phyloP scores from a whole-genome alignment of 2,113 vertebrate genomes.

The Cromileptes altivelis region DNA sequence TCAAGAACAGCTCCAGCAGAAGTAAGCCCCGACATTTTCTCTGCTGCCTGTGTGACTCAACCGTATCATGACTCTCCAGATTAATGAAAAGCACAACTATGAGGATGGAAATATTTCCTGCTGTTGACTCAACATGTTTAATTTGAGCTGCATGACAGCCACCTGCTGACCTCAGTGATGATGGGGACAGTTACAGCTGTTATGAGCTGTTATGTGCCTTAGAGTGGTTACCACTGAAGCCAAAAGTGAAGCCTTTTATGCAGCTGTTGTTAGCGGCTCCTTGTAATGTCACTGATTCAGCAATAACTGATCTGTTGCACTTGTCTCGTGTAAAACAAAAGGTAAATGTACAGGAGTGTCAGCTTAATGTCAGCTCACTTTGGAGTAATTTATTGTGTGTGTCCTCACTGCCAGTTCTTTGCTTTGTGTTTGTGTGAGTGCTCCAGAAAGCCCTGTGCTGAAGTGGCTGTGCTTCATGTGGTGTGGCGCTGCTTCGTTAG shows the following conservation, averaged over 20 bases:
- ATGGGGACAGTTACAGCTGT: neutral
- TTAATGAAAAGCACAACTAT: neutral
- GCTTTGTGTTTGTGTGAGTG: conserved; percentile 38
- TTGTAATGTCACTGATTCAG: neutral
- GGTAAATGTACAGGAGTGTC: neutral
- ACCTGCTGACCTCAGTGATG: neutral
- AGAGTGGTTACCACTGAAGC: neutral
- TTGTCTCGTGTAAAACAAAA: neutral
- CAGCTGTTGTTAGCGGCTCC: neutral
- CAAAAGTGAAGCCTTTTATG: neutral
- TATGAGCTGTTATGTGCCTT: too few species aligned
- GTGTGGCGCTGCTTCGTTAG: conserved; percentile 50
- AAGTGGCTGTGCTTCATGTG: conserved; percentile 81
- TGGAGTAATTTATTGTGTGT: neutral
- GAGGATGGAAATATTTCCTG: neutral
- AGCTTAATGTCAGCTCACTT: neutral
- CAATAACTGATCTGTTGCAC: neutral
- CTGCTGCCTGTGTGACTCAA: neutral
- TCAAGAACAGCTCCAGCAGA: conserved; percentile 82
- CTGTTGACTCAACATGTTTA: neutral
- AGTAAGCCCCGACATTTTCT: conserved; percentile 59
- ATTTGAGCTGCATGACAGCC: neutral
- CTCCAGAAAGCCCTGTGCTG: conserved; percentile 72
- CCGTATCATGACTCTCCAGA: neutral
- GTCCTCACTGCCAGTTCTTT: conserved; percentile 7